Base-by-base conservation (phyloP, 2,113 vertebrate genomes). In the Mirounga angustirostris region DNA sequence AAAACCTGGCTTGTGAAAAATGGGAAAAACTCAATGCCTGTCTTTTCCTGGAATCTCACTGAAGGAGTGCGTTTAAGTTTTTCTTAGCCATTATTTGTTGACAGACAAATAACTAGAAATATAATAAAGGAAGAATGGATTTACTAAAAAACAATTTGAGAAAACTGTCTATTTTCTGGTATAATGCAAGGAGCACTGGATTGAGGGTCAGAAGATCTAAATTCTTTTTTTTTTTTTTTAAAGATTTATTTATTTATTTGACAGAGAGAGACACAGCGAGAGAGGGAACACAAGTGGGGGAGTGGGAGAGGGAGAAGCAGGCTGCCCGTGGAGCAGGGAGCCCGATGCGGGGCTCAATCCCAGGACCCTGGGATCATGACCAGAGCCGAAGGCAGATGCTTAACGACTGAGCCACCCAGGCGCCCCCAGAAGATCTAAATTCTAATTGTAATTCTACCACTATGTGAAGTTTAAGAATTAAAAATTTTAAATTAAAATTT, bases 71-170 rank as follows among this genome's bases (percentile, higher is more conserved):
- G 26, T 79, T 67, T 82, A 28, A 76, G 43, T 58, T 92, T 94
- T 94, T 78, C 73, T 76, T 30, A 86, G 13, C 58, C 56, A 74
- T 4, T 56, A 86, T 92, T 67, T 95, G 21, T 91, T 95, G 59
- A 69, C 33, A n/a, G 61, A 89, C 67, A 74, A 94, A 69, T 89
- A 95, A 26, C 28, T n/a, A 94, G 84, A 92, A 89, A 59, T 89
- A 71, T 21, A 91, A 28, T 43, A 81, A 94, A 50, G 15, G 69
- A 58, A 94, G 33, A 4, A 33, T 94, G 13, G 36, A 22, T 74
- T 76, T 80, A 84, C 61, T 87, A n/a, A 84, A 94, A 94, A 94
- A 36, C 14, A 28, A 46, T 96, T 97, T 78, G 58, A 94, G 65
- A 86, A 95, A 90, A 90, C 71, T 79, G 18, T 43, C 9, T 79